These are phyloP conservation scores for Priocnemis perturbator DNA, from an alignment of 2,888 invertebrate genomes.

Conservation along the genomic window DNA sequence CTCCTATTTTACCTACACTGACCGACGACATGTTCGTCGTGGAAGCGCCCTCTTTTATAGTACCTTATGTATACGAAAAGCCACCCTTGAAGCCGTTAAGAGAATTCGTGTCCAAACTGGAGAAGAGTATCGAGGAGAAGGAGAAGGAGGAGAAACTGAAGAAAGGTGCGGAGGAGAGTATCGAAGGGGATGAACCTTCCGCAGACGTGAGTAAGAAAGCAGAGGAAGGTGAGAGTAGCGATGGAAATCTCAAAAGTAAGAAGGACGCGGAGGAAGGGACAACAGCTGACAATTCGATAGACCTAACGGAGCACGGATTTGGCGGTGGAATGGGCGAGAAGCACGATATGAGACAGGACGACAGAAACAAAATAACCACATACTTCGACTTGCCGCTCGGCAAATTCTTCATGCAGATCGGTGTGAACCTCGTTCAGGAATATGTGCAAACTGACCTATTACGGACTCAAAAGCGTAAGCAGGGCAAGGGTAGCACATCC, in stretches of 20 bases:
- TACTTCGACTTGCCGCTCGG: constrained; percentile 93
- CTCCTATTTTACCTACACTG: constrained; percentile 86
- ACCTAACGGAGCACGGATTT: constrained; percentile 52
- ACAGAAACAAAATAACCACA: constrained; percentile 78
- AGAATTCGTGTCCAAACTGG: constrained; percentile 82
- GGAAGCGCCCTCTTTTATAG: constrained; percentile 94
- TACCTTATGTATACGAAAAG: constrained; percentile 95
- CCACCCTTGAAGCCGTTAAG: constrained; percentile 88
- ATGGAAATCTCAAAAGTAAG: constrained; percentile 53
- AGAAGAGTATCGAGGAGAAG: constrained; percentile 80
- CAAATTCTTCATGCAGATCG: constrained; percentile 94
- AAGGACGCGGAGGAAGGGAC: constrained; percentile 63
- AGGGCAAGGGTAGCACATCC: constrained; percentile 82
- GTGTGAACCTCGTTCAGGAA: constrained; percentile 93
- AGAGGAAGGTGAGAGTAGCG: constrained; percentile 69
- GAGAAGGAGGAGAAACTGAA: constrained; percentile 77
- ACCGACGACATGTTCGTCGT: constrained; percentile 96
- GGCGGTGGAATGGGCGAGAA: constrained; percentile 49
- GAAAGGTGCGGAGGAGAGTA: constrained; percentile 69
- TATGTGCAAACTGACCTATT: constrained; percentile 95
- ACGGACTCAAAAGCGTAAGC: constrained; percentile 90
- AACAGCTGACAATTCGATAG: constrained; percentile 66
- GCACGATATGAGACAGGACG: constrained; percentile 50
- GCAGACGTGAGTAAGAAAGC: constrained; percentile 54
- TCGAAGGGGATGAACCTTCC: constrained; percentile 74